Base-by-base conservation (phyloP, 2,888 invertebrate species). In the Scaptodrosophila latifasciaeformis region DNA sequence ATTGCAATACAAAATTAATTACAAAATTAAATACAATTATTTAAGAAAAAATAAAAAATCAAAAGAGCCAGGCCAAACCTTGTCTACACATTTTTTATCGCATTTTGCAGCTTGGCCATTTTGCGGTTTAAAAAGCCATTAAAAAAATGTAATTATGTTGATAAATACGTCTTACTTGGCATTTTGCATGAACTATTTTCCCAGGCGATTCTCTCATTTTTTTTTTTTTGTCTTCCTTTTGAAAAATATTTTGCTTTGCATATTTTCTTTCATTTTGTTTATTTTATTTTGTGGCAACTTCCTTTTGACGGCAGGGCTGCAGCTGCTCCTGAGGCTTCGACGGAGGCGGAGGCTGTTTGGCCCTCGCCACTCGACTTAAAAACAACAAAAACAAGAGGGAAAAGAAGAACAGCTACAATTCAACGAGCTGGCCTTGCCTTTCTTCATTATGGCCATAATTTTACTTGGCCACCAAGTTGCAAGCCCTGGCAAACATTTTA, bases 131-230 rank as follows among this genome's bases (percentile, higher is more conserved):
- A 82, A 80, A 82, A 76, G 81, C 82, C 82, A 82, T 82, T 82
- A 82, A 82, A 82, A 67, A 82, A 82, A 81, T 82, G 82, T 82
- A 82, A 82, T 82, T 82, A 82, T 82, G 77, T 81, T 82, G 82
- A 82, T 78, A 82, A 81, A 82, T 81, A 81, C 70, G 67, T 77
- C 65, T 80, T 72, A 59, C 68, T 62, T 61, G 64, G 70, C 70
- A 72, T 62, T 75, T 72, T 75, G 71, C 70, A 70, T 24, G 24
- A 3, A 24, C 24, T 24, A n/a, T n/a, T 70, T 58, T 47, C 13
- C 34, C 2, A 39, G 3, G 5, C n/a, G 18, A 10, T 29, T 29
- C 17, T 17, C 4, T 30, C 62, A 19, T 63, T 56, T 54, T 44
- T 62, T 45, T 70, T 62, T 59, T 50, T 47, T 59, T 55, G 56